Base-by-base conservation (phyloP, 2,888 invertebrate genomes). In the Latheticus oryzae region DNA sequence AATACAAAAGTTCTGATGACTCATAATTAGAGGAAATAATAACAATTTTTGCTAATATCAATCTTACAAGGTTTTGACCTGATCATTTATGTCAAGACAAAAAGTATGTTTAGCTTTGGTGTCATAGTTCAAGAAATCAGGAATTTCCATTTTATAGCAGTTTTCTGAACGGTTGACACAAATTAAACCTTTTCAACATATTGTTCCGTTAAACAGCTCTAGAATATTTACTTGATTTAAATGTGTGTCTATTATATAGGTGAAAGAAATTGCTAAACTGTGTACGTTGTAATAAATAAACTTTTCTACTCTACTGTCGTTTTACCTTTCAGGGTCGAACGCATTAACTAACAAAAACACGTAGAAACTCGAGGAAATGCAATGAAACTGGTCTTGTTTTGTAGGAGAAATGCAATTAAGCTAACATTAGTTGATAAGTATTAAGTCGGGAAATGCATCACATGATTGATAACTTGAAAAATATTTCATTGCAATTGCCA, bases 241-340 rank as follows among this genome's bases (percentile, higher is more conserved):
- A 35, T 54, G 43, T 54, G 45, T 45, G 21, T 55, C 28, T 35
- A 37, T 47, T 54, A 54, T 58, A 52, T 50, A 54, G 30, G 47
- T 53, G 43, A 61, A 56, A 61, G 54, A 53, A 52, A 59, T 48
- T 52, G 56, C 48, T 60, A 45, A 51, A 65, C 61, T 56, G 64
- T 51, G 51, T 62, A 62, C 61, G 47, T 48, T 13, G 33, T 53
- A 38, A 48, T 48, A 47, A 55, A 55, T 55, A 55, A 47, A 48
- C 55, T 55, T 54, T 54, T 54, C 55, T 55, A 55, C 21, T 48
- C 21, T 35, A 54, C 45, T 45, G 54, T 40, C 54, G 54, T 45
- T 54, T 54, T 47, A 47, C 47, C 53, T 47, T 47, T 58, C 54
- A 54, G 47, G 54, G 54, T 58, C 53, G 48, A 35, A 37, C 51